Evolutionary conservation across 2,797 vertebrate species (phyloP), one percentile per base, ranked within the genome.

Genomic region (Lophius americanus): DNA sequence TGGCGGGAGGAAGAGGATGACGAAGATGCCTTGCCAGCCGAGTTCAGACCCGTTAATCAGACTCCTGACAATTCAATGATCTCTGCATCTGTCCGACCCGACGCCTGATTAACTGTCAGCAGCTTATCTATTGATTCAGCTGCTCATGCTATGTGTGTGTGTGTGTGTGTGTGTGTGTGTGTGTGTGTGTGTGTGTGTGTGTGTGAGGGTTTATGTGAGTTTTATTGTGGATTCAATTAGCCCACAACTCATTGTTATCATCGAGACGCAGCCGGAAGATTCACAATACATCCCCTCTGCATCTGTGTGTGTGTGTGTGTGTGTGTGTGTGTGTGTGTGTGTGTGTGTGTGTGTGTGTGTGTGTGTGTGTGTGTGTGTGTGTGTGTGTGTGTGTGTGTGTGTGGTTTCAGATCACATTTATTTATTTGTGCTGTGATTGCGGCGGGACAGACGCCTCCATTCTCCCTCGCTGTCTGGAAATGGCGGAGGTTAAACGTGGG

Each of bases 91-190:
- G 66, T 79, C 75, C 67, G 63, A 62, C 49, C 79, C 74, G 79
- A 82, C 50, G 68, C 69, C 63, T 81, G 83, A 85, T 87, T 73
- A 76, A 82, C 78, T 69, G 79, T 73, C 75, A 14, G 33, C 43
- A 7, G 80, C 79, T 82, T 83, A 87, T 86, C 81, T 78, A 63
- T 70, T 79, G 81, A 72, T 79, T 84, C 84, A 85, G 89, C 81
- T 83, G 83, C 65, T 85, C 33, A 0, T 51, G 49, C 42, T 48
- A 7, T 57, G 13, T 42, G 41, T 36, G 38, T 43, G 50, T 32
- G 56, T 43, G 60, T 47, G 52, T 37, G 46, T 49, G 48, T 60
- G 36, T 52, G 23, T 58, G 56, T 46, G 56, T 64, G 35, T 48
- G 44, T 60, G 52, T 58, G 41, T 49, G 60, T 58, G 59, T 65